phyloP scores from a whole-genome alignment of 2,797 vertebrate genomes.

The Parauchenoglanis ngamensis region DNA sequence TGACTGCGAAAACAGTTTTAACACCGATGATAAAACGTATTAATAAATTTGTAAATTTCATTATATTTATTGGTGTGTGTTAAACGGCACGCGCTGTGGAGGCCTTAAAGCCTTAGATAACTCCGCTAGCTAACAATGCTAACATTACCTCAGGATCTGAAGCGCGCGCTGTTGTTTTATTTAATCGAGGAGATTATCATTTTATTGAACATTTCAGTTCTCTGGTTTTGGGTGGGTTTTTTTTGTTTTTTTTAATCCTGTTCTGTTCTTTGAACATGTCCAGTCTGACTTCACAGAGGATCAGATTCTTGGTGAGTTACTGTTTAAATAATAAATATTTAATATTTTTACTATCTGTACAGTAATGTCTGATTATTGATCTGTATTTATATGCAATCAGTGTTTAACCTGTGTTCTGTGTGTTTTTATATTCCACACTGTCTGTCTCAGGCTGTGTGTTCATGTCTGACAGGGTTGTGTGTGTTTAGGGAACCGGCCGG shows the following conservation, averaged over 20 bases:
- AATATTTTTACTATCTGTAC: neutral
- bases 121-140: constrained; percentile 12
- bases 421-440: neutral
- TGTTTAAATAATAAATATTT: neutral
- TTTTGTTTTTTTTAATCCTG: neutral
- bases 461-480: neutral
- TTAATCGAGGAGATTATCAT: neutral
- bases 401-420: neutral
- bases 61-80: neutral
- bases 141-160: neutral
- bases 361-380: neutral
- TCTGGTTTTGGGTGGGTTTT: constrained; percentile 4
- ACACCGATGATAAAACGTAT: neutral
- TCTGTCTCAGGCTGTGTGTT: neutral
- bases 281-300: constrained; percentile 82
- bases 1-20: neutral
- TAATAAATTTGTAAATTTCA: too few species aligned
- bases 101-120: neutral
- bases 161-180: neutral
- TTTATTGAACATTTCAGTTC: neutral
- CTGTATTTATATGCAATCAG: neutral
- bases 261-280: neutral
- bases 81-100: neutral
- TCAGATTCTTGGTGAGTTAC: constrained; percentile 77
- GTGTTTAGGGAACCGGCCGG: neutral